Conservation (phyloP, 2,797 vertebrate genomes). For the Eptatretus atami region DNA sequence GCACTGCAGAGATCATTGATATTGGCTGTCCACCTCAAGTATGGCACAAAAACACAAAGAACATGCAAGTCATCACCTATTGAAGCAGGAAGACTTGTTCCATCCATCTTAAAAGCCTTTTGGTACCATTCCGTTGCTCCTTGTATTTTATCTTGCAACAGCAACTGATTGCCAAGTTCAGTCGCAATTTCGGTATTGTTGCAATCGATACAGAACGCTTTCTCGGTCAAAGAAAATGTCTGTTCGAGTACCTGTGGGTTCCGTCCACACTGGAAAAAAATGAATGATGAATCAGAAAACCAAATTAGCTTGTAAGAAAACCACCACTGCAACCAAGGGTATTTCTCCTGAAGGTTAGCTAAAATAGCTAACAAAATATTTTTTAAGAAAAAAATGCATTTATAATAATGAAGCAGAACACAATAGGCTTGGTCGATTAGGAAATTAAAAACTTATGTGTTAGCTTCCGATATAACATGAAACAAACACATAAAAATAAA, state of each 20-base stretch:
- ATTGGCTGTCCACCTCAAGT: neutral
- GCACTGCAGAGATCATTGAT: neutral
- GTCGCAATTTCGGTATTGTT: slow-evolving; percentile 44
- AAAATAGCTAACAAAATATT: too few species aligned
- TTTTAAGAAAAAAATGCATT: too few species aligned
- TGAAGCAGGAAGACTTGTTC: slow-evolving; percentile 41
- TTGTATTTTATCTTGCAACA: slow-evolving; percentile 40
- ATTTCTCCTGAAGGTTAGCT: too few species aligned
- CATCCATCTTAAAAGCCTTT: slow-evolving; percentile 47
- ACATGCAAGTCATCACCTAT: slow-evolving; percentile 21
- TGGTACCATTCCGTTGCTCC: slow-evolving; percentile 63
- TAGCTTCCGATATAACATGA: too few species aligned
- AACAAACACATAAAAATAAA: too few species aligned
- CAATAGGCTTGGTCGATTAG: too few species aligned
- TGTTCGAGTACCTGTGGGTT: slow-evolving; percentile 45
- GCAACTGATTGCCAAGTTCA: slow-evolving; percentile 64
- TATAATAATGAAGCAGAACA: too few species aligned
- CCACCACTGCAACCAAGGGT: neutral
- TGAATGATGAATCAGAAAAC: neutral
- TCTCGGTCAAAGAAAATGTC: slow-evolving; percentile 40
- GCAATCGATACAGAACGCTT: slow-evolving; percentile 25
- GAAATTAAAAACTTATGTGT: too few species aligned
- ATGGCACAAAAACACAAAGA: slow-evolving; percentile 6
- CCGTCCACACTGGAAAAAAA: slow-evolving; percentile 36
- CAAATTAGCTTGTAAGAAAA: neutral